These are phyloP conservation scores for Brachionus angularis DNA, from an alignment of 1,140 invertebrate genomes.

Conservation along the genomic window DNA sequence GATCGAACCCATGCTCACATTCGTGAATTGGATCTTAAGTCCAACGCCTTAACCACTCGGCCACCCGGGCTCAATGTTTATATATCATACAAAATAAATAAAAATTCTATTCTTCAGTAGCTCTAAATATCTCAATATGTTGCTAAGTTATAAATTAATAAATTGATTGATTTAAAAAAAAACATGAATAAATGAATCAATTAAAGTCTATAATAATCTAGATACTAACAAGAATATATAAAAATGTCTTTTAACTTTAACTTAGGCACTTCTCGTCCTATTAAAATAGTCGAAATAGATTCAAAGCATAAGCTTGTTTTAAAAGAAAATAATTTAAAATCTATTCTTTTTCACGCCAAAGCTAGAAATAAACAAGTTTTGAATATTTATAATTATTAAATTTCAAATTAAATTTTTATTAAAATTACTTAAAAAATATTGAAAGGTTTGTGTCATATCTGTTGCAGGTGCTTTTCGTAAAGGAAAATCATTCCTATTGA, in stretches of 20 bases:
- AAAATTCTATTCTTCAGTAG: not conserved
- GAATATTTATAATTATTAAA: not conserved
- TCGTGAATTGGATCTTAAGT: slow-evolving; percentile 1
- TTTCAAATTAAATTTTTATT: not conserved
- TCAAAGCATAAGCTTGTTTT: slow-evolving; percentile 14
- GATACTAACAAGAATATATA: not conserved
- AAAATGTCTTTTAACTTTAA: slow-evolving; percentile 25
- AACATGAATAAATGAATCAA: too few relatives aligned
- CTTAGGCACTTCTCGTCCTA: not conserved
- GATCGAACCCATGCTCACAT: not conserved
- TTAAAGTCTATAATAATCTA: not conserved
- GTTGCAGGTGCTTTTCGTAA: slow-evolving; percentile 93
- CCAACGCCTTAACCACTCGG: not conserved
- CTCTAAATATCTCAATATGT: not conserved
- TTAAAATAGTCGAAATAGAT: slow-evolving; percentile 22
- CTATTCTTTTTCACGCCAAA: slow-evolving; percentile 11
- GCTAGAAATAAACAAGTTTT: slow-evolving; percentile 16
- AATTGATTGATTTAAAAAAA: too few relatives aligned
- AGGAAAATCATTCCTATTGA: slow-evolving; percentile 85
- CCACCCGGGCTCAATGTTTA: not conserved
- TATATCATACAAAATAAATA: not conserved
- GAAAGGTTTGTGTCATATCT: slow-evolving; percentile 80
- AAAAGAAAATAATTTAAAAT: slow-evolving; percentile 10
- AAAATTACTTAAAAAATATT: slow-evolving; percentile 44
- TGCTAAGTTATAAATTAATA: not conserved